Evolutionary conservation across 2,888 invertebrate species (phyloP), one percentile per base, ranked within the genome.

Genomic region (Syrphus vitripennis): DNA sequence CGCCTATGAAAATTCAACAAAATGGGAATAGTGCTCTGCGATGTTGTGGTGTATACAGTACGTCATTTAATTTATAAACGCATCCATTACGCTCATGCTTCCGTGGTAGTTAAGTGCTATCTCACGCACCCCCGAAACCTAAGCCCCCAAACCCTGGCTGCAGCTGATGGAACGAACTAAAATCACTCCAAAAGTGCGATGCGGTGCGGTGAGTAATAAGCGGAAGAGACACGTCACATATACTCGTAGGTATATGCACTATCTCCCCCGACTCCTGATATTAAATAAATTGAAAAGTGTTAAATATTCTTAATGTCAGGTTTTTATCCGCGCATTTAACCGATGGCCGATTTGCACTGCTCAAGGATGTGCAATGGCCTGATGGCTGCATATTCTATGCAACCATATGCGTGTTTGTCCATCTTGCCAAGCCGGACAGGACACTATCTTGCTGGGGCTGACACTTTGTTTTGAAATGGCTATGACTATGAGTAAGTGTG

Each of bases 271-370:
- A 84, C 81, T 84, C 71, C 48, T 34, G 71, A 79, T 82, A 80
- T 82, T 82, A 82, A 86, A 77, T 86, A 72, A 82, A 77, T 82
- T 86, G 77, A 77, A 86, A 78, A 86, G 86, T 82, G 82, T 86
- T 82, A 82, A 82, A 82, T 86, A 82, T 82, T 82, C 77, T 50
- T 31, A 78, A 78, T 74, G 82, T 74, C 77, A 77, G 72, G 61
- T 53, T 77, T 76, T 81, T 86, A 82, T 82, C 77, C 74, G 74
- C 82, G 71, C 76, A 71, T 83, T 84, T 71, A 84, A 72, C 74
- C 79, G 80, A 79, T 70, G 83, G 61, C 53, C 42, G 67, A 65
- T 53, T 76, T 55, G 29, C 45, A 63, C 69, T 19, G 29, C 29
- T 24, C 75, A 71, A 72, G 76, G 76, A 81, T 69, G 70, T 34